Evolutionary conservation across 2,888 invertebrate genomes (phyloP).

Genomic region (Scelioninae gen. 1): DNA sequence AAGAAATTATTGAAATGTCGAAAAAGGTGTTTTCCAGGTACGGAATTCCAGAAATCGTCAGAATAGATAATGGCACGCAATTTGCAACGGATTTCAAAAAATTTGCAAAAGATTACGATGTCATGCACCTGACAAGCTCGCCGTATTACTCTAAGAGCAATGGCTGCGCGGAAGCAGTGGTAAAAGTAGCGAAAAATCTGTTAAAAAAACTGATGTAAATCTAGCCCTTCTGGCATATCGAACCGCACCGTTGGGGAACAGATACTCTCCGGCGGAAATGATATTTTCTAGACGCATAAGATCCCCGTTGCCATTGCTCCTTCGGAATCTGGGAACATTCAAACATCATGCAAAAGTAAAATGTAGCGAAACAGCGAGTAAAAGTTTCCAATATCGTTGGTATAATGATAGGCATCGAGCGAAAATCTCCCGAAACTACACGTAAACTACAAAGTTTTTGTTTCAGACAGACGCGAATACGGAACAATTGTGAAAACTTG

Average conservation of each 20-base stretch:
- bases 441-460: too few species aligned
- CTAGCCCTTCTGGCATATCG: neutral
- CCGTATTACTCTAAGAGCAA: neutral
- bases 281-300: too few species aligned
- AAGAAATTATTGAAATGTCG: neutral
- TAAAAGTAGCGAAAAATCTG: neutral
- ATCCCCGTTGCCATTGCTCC: too few species aligned
- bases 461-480: too few species aligned
- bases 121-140: neutral
- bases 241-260: neutral
- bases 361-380: too few species aligned
- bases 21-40: constrained; percentile 11
- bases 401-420: too few species aligned
- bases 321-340: too few species aligned
- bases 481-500: too few species aligned
- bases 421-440: too few species aligned
- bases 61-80: neutral
- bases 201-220: neutral
- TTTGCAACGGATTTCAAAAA: neutral
- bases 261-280: too few species aligned
- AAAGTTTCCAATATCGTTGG: too few species aligned
- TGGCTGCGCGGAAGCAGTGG: neutral
- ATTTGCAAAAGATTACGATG: neutral
- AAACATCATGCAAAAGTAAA: too few species aligned
- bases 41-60: neutral